Evolutionary conservation across 2,888 invertebrate species (phyloP), one percentile per base, ranked within the genome.

Genomic region (Lasius fuliginosus): DNA sequence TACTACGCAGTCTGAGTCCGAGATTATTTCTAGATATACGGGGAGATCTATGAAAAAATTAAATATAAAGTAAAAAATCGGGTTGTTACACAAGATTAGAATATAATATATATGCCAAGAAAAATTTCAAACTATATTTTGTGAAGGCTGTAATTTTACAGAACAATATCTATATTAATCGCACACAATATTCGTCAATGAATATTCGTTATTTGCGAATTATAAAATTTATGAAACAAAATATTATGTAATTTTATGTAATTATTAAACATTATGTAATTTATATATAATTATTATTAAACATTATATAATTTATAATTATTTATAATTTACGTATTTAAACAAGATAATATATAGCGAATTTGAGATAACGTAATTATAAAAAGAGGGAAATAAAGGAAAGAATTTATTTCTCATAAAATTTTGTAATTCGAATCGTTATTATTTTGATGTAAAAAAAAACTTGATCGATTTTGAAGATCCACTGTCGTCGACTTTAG

Each of bases 331-430:
- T 18, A n/a, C 33, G 33, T 33, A 33, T 33, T 69, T 69, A 53
- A 73, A 5, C 23, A 15, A 73, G 2, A 71, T 15, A 6, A 23
- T 15, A 40, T 23, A 56, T 5, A 4, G 1, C 18, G 5, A 73
- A 27, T 33, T 71, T 15, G 6, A 36, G 1, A 71, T 56, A 56
- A 73, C 2, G 15, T 27, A 71, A 53, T 71, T 53, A 56, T 74
- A 2, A 62, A 42, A 30, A 49, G 1, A 12, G 42, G 30, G 18
- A n/a, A 60, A 64, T 6, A 23, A 65, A 46, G n/a, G 3, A 49
- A 75, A n/a, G 2, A 62, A n/a, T 74, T 15, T 71, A 79, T 53
- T 11, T 33, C 23, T 23, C 64, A 49, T 42, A 42, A 79, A 73
- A 11, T 11, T 23, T 23, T 71, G 9, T 58, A 75, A 23, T 46